phyloP scores from a whole-genome alignment of 1,140 invertebrate genomes.

The Coenobita brevimanus region DNA sequence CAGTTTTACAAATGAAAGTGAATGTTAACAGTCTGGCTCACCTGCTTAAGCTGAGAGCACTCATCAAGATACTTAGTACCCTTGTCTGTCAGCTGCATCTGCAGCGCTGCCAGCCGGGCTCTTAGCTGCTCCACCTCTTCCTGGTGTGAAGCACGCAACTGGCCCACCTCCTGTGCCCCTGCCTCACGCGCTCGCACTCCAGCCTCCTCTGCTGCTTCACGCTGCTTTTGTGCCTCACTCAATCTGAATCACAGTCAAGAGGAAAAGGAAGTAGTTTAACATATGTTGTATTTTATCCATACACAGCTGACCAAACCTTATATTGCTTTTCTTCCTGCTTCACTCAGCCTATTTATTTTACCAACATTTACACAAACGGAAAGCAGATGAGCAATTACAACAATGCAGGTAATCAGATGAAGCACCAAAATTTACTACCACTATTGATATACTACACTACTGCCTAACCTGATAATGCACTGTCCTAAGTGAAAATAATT shows the following conservation, averaged over 20 bases:
- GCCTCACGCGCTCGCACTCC: background rate
- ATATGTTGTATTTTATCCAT: too few species aligned
- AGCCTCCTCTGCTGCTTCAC: background rate
- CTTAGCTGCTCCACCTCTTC: constrained; percentile 28
- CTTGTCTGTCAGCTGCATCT: constrained; percentile 22
- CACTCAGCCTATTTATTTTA: too few species aligned
- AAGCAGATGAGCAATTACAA: too few species aligned
- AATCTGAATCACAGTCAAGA: background rate
- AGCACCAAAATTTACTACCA: too few species aligned
- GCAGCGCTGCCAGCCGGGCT: constrained; percentile 13
- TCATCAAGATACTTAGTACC: constrained; percentile 38
- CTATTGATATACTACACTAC: too few species aligned
- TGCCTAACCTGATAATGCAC: too few species aligned
- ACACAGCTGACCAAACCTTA: too few species aligned
- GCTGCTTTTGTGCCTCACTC: background rate
- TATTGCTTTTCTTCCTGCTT: too few species aligned
- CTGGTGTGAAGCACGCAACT: constrained; percentile 24
- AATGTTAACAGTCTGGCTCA: background rate
- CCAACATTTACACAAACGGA: too few species aligned
- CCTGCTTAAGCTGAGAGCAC: constrained; percentile 36
- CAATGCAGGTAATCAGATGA: too few species aligned
- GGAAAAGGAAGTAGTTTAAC: too few species aligned
- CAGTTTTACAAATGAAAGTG: background rate
- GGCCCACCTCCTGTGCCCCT: background rate
- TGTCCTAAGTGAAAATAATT: too few species aligned